Conservation (phyloP, 2,797 vertebrate genomes). For the Pangasius djambal region DNA sequence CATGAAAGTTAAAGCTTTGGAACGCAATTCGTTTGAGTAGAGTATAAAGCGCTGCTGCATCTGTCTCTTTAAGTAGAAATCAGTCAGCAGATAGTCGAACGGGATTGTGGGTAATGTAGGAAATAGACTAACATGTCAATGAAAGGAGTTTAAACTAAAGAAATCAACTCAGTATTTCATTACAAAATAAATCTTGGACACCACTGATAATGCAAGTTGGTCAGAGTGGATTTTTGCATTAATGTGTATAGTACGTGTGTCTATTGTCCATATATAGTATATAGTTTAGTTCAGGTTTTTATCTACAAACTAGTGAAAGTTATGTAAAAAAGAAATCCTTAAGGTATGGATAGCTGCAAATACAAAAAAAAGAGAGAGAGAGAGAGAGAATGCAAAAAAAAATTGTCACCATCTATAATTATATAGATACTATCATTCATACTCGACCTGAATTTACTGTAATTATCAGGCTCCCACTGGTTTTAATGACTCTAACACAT, state of each 20-base stretch:
- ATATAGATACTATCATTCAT: not conserved
- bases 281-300: not conserved
- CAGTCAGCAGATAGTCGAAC: not conserved
- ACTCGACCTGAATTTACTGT: too few species aligned
- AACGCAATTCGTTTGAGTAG: not conserved
- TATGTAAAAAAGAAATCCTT: not conserved
- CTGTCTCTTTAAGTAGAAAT: not conserved
- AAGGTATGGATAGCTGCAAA: not conserved
- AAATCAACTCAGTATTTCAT: not conserved
- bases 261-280: too few species aligned
- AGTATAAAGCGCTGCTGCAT: not conserved
- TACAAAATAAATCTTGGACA: not conserved
- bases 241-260: not conserved
- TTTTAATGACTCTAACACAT: not conserved
- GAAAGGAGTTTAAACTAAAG: not conserved
- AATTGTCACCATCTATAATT: not conserved
- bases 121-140: not conserved
- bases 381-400: not conserved
- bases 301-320: not conserved
- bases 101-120: not conserved
- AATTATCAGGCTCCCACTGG: not conserved
- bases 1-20: not conserved
- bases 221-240: not conserved
- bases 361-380: not conserved
- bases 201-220: not conserved